Evolutionary conservation across 2,888 invertebrate genomes (phyloP), one percentile per base, ranked within the genome.

Genomic region (Agriopis marginaria): DNA sequence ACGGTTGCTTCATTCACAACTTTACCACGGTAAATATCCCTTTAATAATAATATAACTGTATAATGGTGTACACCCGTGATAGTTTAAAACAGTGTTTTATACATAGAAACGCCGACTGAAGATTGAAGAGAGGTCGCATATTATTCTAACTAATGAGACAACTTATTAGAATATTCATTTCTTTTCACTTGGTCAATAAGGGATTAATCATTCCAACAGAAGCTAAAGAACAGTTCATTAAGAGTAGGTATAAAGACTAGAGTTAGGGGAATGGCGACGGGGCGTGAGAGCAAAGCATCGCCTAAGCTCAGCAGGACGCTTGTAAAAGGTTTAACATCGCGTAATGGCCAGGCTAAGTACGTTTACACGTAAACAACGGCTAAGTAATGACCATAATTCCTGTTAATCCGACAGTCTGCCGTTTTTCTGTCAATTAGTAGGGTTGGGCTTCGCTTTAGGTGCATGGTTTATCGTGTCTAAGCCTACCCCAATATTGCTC

Each of bases 341-440:
- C 61, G 72, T 66, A 66, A 72, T 65, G 77, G 74, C 66, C 71
- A 71, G 72, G 77, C 72, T 77, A 82, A 82, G 77, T 75, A 76
- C 73, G 77, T 78, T 81, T 80, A 81, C 81, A 82, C 77, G 78
- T 81, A 85, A 85, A 86, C 79, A 83, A 82, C 81, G 75, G 78
- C 76, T 79, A 77, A 78, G 81, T 79, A 78, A 81, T 79, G 74
- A 82, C 86, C 83, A 83, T 86, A 86, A 87, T 86, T 79, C 86
- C 81, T 77, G 75, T 75, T 86, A 87, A 88, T 87, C 84, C 84
- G 75, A 75, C 80, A 79, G 81, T 79, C 82, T 81, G 77, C 75
- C 72, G 74, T 77, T 79, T 78, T 79, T 73, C 70, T 76, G 77
- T 75, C 71, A 75, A 79, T 76, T 74, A 76, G 49, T 81, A 88